Evolutionary conservation across 2,888 invertebrate genomes (phyloP).

Genomic region (Ophion obscuratus): DNA sequence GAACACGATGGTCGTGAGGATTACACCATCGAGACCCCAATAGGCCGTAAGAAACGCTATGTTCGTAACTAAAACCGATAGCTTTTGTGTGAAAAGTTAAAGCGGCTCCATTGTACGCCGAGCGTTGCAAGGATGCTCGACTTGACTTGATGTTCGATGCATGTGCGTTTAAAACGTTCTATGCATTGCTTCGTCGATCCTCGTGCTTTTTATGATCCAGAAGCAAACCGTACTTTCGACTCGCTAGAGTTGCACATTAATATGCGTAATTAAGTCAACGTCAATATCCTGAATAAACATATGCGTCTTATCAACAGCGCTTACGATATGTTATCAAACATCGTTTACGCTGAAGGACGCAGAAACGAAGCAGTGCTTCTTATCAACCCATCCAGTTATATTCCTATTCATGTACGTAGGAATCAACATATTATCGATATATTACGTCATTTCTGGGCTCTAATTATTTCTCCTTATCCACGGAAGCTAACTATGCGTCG

Average conservation of each 20-base stretch:
- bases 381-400: too few relatives aligned
- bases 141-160: not conserved
- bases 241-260: not conserved
- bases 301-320: not conserved
- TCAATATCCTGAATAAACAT: not conserved
- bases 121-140: not conserved
- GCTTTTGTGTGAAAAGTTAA: not conserved
- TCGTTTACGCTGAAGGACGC: not conserved
- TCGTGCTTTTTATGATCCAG: not conserved
- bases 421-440: too few relatives aligned
- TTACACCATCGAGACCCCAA: slow-evolving; percentile 69
- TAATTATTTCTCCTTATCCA: too few relatives aligned
- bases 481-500: not conserved
- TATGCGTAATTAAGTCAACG: not conserved
- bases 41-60: slow-evolving; percentile 73
- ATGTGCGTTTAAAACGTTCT: not conserved
- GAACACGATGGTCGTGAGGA: too few relatives aligned
- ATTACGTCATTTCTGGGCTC: too few relatives aligned
- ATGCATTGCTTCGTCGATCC: not conserved
- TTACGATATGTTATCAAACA: not conserved
- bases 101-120: not conserved
- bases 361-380: too few relatives aligned
- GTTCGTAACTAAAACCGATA: not conserved
- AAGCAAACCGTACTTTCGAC: not conserved
- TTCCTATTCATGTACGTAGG: too few relatives aligned